Percentiles rank a stretch among this genome's conserved stretches.
Conservation (phyloP, 2,113 vertebrate species). For the Nothocercus nigrocapillus region DNA sequence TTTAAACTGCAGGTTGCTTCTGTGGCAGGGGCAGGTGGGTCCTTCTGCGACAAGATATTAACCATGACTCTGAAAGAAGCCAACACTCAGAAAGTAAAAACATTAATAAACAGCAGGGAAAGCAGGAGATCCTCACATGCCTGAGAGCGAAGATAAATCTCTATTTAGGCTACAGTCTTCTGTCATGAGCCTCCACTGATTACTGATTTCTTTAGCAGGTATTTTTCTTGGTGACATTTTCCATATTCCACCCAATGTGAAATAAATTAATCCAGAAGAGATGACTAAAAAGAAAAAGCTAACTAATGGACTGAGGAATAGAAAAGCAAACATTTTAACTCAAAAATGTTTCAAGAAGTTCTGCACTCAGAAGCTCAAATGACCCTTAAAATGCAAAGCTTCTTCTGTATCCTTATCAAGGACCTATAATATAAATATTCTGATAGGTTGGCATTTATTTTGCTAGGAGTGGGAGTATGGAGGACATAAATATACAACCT, state of each 20-base stretch:
- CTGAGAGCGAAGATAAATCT: background rate
- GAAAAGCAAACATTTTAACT: background rate
- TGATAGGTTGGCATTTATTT: background rate
- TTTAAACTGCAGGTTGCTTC: background rate
- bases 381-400: background rate
- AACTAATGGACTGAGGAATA: background rate
- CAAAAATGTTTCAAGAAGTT: background rate
- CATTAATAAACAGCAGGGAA: background rate
- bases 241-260: background rate
- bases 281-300: background rate
- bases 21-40: background rate
- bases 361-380: background rate
- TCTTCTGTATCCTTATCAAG: background rate
- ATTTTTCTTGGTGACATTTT: background rate
- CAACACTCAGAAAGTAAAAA: background rate
- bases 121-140: background rate
- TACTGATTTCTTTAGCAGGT: background rate
- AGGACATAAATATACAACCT: background rate
- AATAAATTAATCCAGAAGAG: conserved; percentile 10
- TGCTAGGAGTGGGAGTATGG: background rate
- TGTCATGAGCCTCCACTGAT: background rate
- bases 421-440: background rate
- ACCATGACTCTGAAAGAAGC: background rate
- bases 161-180: background rate
- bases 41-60: background rate